Evolutionary conservation across 1,140 invertebrate species (phyloP).

Genomic region (Marisa cornuarietis): DNA sequence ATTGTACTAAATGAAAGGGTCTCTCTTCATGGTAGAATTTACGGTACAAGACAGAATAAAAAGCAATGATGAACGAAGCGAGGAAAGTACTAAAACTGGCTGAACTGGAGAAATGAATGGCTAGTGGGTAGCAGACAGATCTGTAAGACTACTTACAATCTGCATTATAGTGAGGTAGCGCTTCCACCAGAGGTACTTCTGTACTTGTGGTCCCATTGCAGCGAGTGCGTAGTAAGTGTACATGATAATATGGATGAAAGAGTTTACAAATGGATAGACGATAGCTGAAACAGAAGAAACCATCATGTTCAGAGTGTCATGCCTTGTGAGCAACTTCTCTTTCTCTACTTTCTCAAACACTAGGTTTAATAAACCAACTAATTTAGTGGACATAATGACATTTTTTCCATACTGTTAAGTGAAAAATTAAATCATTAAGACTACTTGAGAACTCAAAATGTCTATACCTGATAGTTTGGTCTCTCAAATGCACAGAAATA

Average conservation of each 20-base stretch:
- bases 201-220: constrained; percentile 68
- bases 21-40: too few relatives aligned
- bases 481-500: too few relatives aligned
- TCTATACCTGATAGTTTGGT: too few relatives aligned
- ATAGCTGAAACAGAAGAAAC: constrained; percentile 20
- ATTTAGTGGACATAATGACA: too few relatives aligned
- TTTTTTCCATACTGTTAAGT: too few relatives aligned
- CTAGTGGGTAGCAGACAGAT: background rate
- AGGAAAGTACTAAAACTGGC: background rate
- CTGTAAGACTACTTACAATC: constrained; percentile 45
- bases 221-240: constrained; percentile 80
- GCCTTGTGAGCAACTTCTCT: too few relatives aligned
- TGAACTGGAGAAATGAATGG: background rate
- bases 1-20: too few relatives aligned
- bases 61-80: background rate
- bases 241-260: constrained; percentile 84
- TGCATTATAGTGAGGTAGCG: constrained; percentile 65
- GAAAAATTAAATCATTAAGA: too few relatives aligned
- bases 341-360: too few relatives aligned
- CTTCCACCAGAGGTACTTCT: constrained; percentile 68
- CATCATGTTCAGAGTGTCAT: too few relatives aligned
- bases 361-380: too few relatives aligned
- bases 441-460: too few relatives aligned
- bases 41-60: background rate
- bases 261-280: constrained; percentile 59